Conservation (phyloP, 2,888 invertebrate genomes). For the Tenthredo mesomela region DNA sequence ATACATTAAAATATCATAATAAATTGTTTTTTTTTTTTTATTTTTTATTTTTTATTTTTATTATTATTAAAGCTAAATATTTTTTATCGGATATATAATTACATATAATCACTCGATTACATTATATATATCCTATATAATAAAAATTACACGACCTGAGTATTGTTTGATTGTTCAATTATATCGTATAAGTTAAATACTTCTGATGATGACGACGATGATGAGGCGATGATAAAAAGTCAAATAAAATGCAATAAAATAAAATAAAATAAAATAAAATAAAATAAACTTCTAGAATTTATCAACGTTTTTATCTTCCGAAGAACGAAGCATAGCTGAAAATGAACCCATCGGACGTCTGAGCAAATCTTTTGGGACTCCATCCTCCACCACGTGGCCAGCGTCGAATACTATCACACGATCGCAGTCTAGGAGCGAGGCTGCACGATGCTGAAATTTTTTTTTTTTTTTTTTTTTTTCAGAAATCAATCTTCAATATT, state of each 20-base stretch:
- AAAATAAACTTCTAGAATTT: not conserved
- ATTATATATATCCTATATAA: no score
- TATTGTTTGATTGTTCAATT: not conserved
- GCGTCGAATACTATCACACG: constrained; percentile 85
- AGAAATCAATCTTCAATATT: not conserved
- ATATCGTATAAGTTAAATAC: not conserved
- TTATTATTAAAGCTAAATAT: no score
- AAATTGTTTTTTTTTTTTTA: no score
- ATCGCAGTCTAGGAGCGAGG: constrained; percentile 86
- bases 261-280: not conserved
- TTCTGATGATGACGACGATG: not conserved
- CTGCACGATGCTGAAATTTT: constrained; percentile 84
- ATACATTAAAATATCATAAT: no score
- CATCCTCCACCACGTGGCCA: constrained; percentile 85
- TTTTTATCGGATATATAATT: no score
- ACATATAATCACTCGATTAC: no score
- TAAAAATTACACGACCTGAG: constrained; percentile 28
- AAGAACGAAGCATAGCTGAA: constrained; percentile 80
- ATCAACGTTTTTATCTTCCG: constrained; percentile 59
- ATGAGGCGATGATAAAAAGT: not conserved
- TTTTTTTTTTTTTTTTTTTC: not conserved
- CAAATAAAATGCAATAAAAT: no score
- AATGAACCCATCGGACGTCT: constrained; percentile 81
- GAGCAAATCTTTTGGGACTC: constrained; percentile 81
- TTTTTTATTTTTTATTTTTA: no score